phyloP scores from a whole-genome alignment of 2,113 vertebrate genomes.

The Boleophthalmus pectinirostris region DNA sequence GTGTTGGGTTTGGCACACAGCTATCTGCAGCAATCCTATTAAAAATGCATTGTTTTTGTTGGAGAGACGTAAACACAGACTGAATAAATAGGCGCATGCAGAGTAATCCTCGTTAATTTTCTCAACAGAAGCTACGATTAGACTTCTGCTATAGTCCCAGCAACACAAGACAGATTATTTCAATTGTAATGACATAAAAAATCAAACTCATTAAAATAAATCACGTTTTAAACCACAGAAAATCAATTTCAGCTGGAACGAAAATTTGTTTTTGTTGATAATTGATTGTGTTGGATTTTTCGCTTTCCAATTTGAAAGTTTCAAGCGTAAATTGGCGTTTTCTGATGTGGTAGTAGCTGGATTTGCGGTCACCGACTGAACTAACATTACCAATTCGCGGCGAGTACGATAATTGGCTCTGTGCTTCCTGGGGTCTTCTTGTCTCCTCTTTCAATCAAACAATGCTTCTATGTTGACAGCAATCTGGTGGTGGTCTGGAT shows the following conservation, averaged over 20 bases:
- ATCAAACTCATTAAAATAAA: conserved; percentile 49
- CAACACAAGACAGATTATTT: conserved; percentile 43
- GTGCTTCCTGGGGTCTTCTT: conserved; percentile 19
- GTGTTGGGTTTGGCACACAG: conserved; percentile 4
- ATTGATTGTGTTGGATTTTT: conserved; percentile 9
- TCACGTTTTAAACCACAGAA: conserved; percentile 18
- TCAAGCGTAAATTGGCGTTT: conserved; percentile 31
- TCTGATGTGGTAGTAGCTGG: conserved; percentile 1
- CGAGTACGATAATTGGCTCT: conserved; percentile 56
- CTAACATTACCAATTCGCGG: conserved; percentile 46
- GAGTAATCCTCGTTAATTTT: conserved; percentile 41
- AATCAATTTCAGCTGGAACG: conserved; percentile 10
- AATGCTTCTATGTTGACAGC: conserved; percentile 38
- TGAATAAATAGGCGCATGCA: conserved; percentile 14
- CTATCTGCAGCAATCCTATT: background rate
- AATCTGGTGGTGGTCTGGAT: conserved; percentile 28
- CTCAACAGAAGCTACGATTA: conserved; percentile 25
- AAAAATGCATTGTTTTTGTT: conserved; percentile 17
- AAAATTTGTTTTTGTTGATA: conserved; percentile 16
- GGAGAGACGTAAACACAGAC: conserved; percentile 21
- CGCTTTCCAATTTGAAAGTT: background rate
- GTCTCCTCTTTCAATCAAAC: conserved; percentile 55
- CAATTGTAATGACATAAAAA: conserved; percentile 43
- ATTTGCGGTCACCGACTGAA: conserved; percentile 58
- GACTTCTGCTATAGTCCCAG: conserved; percentile 25